Evolutionary conservation across 1,140 invertebrate species (phyloP), one percentile per base, ranked within the genome.

Genomic region (Papilio dardanus): DNA sequence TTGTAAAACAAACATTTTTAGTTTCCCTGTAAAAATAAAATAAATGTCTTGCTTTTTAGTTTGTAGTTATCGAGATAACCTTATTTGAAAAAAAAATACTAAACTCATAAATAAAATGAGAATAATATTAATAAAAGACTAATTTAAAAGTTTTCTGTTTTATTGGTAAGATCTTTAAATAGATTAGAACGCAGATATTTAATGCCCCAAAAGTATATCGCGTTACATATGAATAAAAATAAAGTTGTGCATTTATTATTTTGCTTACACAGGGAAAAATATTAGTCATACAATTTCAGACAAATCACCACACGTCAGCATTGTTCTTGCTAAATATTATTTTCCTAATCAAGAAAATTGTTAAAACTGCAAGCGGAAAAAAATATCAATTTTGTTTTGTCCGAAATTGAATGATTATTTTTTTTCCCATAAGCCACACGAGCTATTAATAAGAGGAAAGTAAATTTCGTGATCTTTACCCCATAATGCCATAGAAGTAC

Each of bases 171-270:
- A n/a, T 46, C n/a, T 46, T 46, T 46, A 46, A 46, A 46, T 19
- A 6, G 42, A 46, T 46, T 6, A 46, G n/a, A 46, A 19, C 7
- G 19, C 42, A 46, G 42, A 46, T 46, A n/a, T n/a, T n/a, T n/a
- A 46, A 46, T 19, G 42, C n/a, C 16, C n/a, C 42, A 46, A 46
- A 46, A 46, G n/a, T 46, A 46, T 46, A 46, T 46, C 42, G 8
- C 42, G 42, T 46, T 46, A 46, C 42, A 46, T 46, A n/a, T 35
- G 65, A 67, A 50, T 73, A 71, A 54, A 65, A 33, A 62, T 28
- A 75, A 67, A 42, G 24, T 66, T 69, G 8, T 46, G n/a, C 19
- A 16, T n/a, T 42, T 16, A 42, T 42, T 42, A 42, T 16, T n/a
- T 42, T 4, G 40, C 12, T 42, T n/a, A n/a, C 16, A 37, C 35